Conservation (phyloP, 2,797 vertebrate species). For the Chelonia mydas region DNA sequence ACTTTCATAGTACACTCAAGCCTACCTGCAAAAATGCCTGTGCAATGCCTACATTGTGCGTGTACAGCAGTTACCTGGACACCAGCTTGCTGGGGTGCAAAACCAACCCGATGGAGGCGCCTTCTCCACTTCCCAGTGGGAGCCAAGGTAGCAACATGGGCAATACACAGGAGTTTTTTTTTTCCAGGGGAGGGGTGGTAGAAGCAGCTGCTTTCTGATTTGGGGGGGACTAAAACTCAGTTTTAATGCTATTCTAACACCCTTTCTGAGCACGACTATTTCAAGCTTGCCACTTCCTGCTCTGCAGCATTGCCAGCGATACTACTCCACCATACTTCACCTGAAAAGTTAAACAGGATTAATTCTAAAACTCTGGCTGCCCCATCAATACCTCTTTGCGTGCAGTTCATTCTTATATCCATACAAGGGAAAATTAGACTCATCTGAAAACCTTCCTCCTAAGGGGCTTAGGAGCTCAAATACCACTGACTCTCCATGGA, state of each 20-base stretch:
- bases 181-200: background rate
- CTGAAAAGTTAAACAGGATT: constrained; percentile 27
- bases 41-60: background rate
- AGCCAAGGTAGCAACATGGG: background rate
- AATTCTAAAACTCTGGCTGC: background rate
- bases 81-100: background rate
- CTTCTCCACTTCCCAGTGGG: background rate
- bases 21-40: background rate
- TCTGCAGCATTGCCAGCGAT: background rate
- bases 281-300: background rate
- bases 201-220: background rate
- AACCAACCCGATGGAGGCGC: background rate
- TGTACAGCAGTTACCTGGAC: background rate
- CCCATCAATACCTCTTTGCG: background rate
- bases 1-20: background rate
- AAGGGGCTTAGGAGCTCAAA: background rate
- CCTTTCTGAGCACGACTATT: background rate
- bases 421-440: background rate
- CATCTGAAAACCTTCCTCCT: background rate
- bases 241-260: background rate
- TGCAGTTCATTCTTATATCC: constrained; percentile 28
- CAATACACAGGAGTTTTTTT: background rate
- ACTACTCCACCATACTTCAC: background rate
- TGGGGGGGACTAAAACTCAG: background rate
- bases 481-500: constrained; percentile 11